A percentile compares a stretch with the other conserved stretches of the same genome.
These are phyloP conservation scores for Bruchidius siliquastri DNA, from an alignment of 2,888 invertebrate species.

Conservation along the genomic window DNA sequence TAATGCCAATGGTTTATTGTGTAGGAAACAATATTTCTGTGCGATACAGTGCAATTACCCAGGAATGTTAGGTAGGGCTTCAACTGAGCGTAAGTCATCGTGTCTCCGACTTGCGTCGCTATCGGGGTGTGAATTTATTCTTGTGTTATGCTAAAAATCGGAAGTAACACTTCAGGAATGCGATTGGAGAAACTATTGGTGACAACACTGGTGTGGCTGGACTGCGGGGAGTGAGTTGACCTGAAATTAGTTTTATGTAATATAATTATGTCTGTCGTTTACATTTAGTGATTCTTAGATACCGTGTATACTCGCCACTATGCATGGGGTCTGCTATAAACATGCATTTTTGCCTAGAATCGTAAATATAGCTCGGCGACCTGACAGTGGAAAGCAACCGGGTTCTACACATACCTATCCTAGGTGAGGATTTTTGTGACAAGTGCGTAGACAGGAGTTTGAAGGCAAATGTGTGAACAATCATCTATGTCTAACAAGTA, in stretches of 20 bases:
- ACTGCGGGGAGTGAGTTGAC: not conserved
- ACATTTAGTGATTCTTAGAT: no score
- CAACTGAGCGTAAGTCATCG: not conserved
- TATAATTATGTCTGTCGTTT: no score
- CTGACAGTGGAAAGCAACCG: no score
- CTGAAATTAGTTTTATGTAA: not conserved
- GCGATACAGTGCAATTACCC: not conserved
- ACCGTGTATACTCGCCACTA: no score
- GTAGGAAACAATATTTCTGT: not conserved
- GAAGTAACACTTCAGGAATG: not conserved
- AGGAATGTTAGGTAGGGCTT: not conserved
- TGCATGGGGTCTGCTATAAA: no score
- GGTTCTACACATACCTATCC: no score
- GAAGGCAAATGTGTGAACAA: no score
- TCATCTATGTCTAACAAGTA: no score
- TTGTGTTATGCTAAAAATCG: not conserved
- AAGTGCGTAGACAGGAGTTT: no score
- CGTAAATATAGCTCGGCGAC: no score
- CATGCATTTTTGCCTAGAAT: no score
- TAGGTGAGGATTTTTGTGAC: no score
- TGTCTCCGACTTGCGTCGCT: not conserved
- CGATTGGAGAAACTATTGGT: not conserved
- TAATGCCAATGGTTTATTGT: not conserved
- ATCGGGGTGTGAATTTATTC: not conserved
- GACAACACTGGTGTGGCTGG: not conserved